Percentiles rank a stretch among this genome's conserved stretches.
These are phyloP conservation scores for Vidua chalybeata DNA, from an alignment of 2,113 vertebrate species.

Conservation along the genomic window DNA sequence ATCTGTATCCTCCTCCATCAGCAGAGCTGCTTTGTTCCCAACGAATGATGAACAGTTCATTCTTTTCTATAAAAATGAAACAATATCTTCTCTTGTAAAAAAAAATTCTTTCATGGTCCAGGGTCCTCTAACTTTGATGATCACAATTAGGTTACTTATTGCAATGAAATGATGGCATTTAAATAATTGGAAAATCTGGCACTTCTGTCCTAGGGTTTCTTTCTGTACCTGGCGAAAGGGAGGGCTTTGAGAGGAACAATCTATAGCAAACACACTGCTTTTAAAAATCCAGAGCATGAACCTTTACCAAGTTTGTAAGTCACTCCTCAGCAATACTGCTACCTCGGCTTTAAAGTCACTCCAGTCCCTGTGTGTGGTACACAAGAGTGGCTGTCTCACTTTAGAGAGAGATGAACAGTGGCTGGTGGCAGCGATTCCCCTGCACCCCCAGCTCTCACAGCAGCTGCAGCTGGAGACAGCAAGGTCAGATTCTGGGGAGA, in stretches of 20 bases:
- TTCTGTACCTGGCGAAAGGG: rapidly evolving
- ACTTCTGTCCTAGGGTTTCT: background rate
- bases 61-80: background rate
- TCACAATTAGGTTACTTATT: background rate
- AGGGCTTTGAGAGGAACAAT: background rate
- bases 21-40: background rate
- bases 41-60: rapidly evolving
- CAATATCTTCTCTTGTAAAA: background rate
- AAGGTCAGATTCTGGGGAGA: background rate
- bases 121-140: background rate
- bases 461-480: background rate
- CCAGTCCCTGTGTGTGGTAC: background rate
- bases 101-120: background rate
- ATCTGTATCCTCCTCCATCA: background rate
- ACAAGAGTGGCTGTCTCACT: background rate
- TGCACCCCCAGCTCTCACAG: background rate
- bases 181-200: background rate
- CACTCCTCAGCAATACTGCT: background rate
- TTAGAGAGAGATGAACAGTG: background rate
- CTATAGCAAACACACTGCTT: background rate
- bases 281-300: background rate
- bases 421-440: background rate
- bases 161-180: background rate
- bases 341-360: background rate
- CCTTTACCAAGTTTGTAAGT: background rate